Conservation (phyloP, 2,797 vertebrate genomes). For the Lepilemur ruficaudatus region DNA sequence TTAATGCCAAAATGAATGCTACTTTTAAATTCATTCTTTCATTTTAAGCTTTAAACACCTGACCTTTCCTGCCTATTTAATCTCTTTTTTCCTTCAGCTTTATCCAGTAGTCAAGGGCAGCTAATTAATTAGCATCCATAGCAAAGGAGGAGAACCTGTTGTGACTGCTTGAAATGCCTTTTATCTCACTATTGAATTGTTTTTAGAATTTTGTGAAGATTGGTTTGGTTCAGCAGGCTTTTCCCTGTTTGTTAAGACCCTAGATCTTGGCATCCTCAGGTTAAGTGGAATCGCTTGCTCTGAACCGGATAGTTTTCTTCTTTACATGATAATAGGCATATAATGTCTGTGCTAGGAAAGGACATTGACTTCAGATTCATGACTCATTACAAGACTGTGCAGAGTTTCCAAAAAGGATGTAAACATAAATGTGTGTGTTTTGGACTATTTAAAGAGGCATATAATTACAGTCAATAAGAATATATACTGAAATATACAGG, state of each 20-base stretch:
- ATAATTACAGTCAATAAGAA: neutral
- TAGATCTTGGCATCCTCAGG: neutral
- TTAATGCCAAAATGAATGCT: constrained; percentile 52
- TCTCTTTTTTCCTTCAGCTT: neutral
- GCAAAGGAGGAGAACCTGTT: neutral
- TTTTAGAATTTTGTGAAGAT: neutral
- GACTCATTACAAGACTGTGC: neutral
- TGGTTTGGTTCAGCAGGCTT: neutral
- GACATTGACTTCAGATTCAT: neutral
- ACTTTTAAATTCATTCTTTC: constrained; percentile 45
- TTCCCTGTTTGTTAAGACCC: neutral
- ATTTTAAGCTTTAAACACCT: constrained; percentile 37
- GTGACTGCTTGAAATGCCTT: neutral
- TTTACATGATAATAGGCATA: neutral
- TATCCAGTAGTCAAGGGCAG: neutral
- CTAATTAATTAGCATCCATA: constrained; percentile 35
- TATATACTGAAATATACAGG: neutral
- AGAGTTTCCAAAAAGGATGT: constrained; percentile 9
- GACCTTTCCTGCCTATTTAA: constrained; percentile 49
- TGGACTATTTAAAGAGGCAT: neutral
- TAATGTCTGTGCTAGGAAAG: neutral
- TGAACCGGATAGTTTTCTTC: neutral
- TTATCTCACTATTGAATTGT: neutral
- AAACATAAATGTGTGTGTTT: neutral
- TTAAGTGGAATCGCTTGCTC: constrained; percentile 5